Conservation (phyloP, 2,113 vertebrate genomes). For the Neomonachus schauinslandi region DNA sequence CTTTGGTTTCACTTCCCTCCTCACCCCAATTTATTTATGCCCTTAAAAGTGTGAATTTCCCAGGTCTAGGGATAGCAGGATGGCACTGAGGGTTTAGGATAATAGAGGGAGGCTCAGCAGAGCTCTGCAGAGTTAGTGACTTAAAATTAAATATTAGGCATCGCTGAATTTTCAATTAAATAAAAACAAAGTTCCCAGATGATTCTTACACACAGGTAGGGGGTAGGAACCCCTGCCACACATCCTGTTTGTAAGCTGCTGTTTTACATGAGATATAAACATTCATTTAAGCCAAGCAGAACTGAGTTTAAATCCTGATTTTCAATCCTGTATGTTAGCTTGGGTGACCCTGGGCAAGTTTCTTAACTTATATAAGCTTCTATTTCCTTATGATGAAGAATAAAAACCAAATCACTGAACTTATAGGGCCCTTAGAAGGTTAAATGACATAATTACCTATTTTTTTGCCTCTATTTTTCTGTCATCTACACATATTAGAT, state of each 20-base stretch:
- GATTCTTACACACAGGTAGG: background rate
- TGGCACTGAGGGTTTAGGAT: background rate
- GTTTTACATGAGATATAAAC: background rate
- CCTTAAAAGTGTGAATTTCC: background rate
- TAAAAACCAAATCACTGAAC: background rate
- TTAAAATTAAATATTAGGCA: constrained; percentile 55
- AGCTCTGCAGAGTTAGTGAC: background rate
- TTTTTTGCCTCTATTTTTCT: background rate
- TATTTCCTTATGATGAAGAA: background rate
- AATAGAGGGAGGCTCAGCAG: background rate
- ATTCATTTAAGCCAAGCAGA: background rate
- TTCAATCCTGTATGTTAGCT: background rate
- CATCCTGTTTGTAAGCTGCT: background rate
- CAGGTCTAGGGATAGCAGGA: background rate
- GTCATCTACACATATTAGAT: background rate
- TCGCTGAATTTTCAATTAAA: background rate
- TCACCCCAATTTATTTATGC: background rate
- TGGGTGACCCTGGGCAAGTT: background rate
- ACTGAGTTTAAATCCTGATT: background rate
- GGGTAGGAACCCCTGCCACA: background rate
- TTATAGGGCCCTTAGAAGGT: background rate
- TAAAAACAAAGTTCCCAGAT: constrained; percentile 5
- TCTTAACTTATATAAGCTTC: background rate
- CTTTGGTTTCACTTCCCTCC: background rate
- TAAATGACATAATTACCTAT: background rate